Base-by-base conservation (phyloP, 1,140 invertebrate species). In the Apis cerana region DNA sequence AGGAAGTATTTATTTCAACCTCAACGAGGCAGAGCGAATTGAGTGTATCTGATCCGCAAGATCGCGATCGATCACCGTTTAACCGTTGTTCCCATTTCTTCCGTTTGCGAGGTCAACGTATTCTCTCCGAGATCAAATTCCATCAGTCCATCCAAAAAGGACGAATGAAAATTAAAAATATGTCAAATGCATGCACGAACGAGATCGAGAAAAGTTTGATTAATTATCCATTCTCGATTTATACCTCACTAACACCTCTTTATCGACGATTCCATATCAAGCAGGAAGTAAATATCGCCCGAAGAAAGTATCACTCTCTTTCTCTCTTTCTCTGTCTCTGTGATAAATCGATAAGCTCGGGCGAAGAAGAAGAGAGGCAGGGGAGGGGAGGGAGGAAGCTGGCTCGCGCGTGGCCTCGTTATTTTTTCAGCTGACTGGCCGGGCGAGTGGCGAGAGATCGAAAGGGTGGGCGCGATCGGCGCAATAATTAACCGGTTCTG, bases 361-460 rank as follows among this genome's bases (percentile, higher is more conserved):
- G 15, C 15, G 68, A 13, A 15, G 65, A 50, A 33, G 59, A 19
- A 10, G 65, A 68, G 52, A 75, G 27, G 19, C 1, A 27, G 1
- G 27, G 27, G 27, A 10, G 43, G 48, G 8, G 52, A 68, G 27
- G 13, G 43, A 56, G 8, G 33, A 48, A 52, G 12, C 67, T 43
- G 59, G 50, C 9, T 15, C 74, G 64, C 75, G 80, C 71, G 81
- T 78, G 83, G 83, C 82, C 88, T 88, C 85, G 67, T 91, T 91
- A 90, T 91, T 91, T 91, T 91, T 90, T 91, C 91, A 91, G 91
- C 89, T 89, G 90, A 82, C 56, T 48, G 83, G 52, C 54, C 79
- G 59, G 15, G 70, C 71, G 79, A 85, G 50, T 33, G 50, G 61
- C 52, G 61, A 64, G 62, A 87, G 33, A 48, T 43, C 70, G 62